Conservation (phyloP, 2,113 vertebrate genomes). For the Gavialis gangeticus region DNA sequence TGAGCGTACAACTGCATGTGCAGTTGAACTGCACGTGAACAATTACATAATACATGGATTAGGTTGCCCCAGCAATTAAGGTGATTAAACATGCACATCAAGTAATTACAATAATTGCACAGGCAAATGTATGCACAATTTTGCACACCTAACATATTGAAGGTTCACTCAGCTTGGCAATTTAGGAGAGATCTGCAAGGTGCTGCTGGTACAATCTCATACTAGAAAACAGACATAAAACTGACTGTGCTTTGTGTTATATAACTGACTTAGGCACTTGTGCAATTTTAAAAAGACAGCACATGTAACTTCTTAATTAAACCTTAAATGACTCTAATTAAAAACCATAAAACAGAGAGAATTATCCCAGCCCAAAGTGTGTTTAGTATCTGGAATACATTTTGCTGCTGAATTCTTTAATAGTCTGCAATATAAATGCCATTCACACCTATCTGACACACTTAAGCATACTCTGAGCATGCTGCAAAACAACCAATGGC, state of each 20-base stretch:
- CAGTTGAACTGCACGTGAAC: conserved; percentile 41
- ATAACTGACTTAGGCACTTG: conserved; percentile 36
- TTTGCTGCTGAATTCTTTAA: neutral
- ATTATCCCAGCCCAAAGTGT: neutral
- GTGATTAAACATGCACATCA: conserved; percentile 62
- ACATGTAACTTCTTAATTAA: conserved; percentile 62
- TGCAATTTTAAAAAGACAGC: conserved; percentile 26
- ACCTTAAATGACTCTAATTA: conserved; percentile 76
- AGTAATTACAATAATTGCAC: conserved; percentile 54
- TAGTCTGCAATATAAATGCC: conserved; percentile 3
- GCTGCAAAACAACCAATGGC: conserved; percentile 22
- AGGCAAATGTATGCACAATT: conserved; percentile 51
- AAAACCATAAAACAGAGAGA: conserved; percentile 73
- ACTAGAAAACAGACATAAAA: conserved; percentile 6
- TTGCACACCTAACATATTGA: conserved; percentile 58
- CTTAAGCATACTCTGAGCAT: conserved; percentile 20
- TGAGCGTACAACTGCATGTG: neutral
- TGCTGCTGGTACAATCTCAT: neutral
- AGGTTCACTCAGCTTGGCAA: neutral
- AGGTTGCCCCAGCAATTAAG: conserved; percentile 61
- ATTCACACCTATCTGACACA: conserved; percentile 26
- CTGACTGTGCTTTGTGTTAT: conserved; percentile 1
- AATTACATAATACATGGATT: conserved; percentile 58
- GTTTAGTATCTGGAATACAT: neutral
- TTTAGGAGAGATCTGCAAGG: conserved; percentile 1